Percentiles rank a stretch among this genome's conserved stretches.
Conservation (phyloP, 2,888 invertebrate species). For the Heliconius aoede region DNA sequence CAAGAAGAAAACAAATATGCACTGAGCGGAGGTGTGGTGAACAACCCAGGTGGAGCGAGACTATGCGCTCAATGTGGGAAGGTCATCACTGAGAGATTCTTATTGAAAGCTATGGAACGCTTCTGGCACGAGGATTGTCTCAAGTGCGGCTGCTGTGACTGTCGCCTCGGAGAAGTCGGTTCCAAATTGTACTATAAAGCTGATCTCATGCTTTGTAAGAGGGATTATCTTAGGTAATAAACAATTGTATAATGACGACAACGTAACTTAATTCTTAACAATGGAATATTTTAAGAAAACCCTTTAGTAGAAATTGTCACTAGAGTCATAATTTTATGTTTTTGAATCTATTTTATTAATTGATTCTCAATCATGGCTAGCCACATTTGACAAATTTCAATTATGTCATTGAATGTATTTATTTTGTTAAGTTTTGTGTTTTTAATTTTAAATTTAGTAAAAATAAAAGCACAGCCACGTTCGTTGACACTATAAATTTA, state of each 20-base stretch:
- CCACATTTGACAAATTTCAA: background rate
- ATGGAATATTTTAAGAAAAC: background rate
- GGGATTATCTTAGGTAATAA: conserved; percentile 93
- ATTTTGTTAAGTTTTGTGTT: background rate
- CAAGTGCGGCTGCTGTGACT: conserved; percentile 96
- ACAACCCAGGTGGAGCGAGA: conserved; percentile 72
- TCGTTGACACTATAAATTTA: background rate
- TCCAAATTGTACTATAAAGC: conserved; percentile 95
- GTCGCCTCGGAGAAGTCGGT: conserved; percentile 96
- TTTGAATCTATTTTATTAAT: too few relatives aligned
- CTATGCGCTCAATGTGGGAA: conserved; percentile 94
- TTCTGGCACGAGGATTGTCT: conserved; percentile 98
- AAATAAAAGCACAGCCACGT: too few relatives aligned
- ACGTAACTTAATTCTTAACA: background rate
- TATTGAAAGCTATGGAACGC: conserved; percentile 93
- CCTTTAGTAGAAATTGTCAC: background rate
- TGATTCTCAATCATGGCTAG: background rate
- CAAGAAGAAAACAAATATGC: conserved; percentile 78
- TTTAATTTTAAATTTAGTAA: background rate
- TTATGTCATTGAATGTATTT: background rate
- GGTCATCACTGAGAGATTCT: conserved; percentile 91
- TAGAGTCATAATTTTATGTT: too few relatives aligned
- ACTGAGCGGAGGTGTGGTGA: conserved; percentile 63
- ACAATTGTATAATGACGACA: background rate
- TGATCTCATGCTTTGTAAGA: conserved; percentile 94